A percentile compares a stretch with the other conserved stretches of the same genome.
phyloP scores from a whole-genome alignment of 2,888 invertebrate genomes.

The Ceraclea dissimilis region DNA sequence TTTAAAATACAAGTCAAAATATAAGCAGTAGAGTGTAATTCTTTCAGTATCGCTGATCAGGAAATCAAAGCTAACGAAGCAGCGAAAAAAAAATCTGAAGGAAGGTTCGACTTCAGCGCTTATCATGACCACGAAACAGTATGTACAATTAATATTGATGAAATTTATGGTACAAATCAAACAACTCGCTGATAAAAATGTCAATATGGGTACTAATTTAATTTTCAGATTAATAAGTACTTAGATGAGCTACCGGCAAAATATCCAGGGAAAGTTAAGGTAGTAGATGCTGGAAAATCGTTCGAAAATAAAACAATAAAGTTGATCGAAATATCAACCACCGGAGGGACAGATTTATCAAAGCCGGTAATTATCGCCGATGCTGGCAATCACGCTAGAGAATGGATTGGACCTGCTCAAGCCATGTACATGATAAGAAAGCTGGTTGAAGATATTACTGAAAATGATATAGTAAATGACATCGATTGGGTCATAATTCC shows the following conservation, averaged over 20 bases:
- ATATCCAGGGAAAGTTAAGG: constrained; percentile 42
- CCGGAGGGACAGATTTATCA: constrained; percentile 35
- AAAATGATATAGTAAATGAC: constrained; percentile 47
- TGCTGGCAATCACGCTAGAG: constrained; percentile 56
- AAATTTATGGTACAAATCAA: not conserved
- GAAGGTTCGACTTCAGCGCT: not conserved
- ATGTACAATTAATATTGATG: not conserved
- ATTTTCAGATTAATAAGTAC: constrained; percentile 45
- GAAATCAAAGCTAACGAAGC: not conserved
- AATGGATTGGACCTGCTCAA: constrained; percentile 64
- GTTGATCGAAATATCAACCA: constrained; percentile 52
- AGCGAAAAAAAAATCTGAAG: not conserved
- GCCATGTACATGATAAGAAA: constrained; percentile 59
- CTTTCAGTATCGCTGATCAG: not conserved
- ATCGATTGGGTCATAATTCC: constrained; percentile 60
- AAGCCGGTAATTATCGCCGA: constrained; percentile 34
- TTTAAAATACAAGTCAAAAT: no score
- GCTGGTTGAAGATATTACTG: constrained; percentile 50
- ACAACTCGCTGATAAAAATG: not conserved
- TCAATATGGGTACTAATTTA: not conserved
- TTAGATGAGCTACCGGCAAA: constrained; percentile 37
- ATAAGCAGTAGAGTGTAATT: no score
- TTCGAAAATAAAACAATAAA: constrained; percentile 50
- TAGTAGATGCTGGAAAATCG: constrained; percentile 47
- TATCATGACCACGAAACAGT: not conserved